phyloP scores from a whole-genome alignment of 2,888 invertebrate species.

The Drosophila mulleri region DNA sequence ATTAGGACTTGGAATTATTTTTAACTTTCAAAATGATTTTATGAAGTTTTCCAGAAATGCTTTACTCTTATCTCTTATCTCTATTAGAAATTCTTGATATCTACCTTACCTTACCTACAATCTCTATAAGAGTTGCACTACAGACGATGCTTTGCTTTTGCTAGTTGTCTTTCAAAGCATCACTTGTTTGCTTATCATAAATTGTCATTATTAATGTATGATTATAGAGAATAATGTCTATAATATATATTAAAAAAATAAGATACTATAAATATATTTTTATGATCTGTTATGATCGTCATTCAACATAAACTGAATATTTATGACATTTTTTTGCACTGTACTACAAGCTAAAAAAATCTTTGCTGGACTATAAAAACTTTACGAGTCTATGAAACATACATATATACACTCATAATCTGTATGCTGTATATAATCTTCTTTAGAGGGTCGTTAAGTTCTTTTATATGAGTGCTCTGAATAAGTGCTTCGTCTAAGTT shows the following conservation, averaged over 20 bases:
- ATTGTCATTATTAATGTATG: neutral
- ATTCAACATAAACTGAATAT: neutral
- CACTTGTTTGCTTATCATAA: neutral
- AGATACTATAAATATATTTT: conserved; percentile 3
- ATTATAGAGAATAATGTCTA: neutral
- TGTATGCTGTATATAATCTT: neutral
- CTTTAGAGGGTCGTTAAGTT: neutral
- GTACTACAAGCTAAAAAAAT: conserved; percentile 1
- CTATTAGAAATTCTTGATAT: neutral
- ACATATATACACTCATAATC: neutral
- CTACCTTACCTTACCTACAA: neutral
- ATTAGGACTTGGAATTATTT: neutral
- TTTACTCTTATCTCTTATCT: neutral
- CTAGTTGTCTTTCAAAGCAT: neutral
- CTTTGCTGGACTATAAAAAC: conserved; percentile 6
- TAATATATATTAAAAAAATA: neutral
- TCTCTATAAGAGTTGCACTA: neutral
- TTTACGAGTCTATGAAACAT: neutral
- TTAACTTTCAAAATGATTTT: neutral
- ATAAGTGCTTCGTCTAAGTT: neutral
- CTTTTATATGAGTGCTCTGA: neutral
- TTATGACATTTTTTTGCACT: conserved; percentile 11
- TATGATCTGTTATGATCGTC: conserved; percentile 9
- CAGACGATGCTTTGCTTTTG: neutral
- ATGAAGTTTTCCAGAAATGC: neutral